Percentiles rank a stretch among this genome's conserved stretches.
Evolutionary conservation across 2,113 vertebrate genomes (phyloP).

Genomic region (Triplophysa siluroides): DNA sequence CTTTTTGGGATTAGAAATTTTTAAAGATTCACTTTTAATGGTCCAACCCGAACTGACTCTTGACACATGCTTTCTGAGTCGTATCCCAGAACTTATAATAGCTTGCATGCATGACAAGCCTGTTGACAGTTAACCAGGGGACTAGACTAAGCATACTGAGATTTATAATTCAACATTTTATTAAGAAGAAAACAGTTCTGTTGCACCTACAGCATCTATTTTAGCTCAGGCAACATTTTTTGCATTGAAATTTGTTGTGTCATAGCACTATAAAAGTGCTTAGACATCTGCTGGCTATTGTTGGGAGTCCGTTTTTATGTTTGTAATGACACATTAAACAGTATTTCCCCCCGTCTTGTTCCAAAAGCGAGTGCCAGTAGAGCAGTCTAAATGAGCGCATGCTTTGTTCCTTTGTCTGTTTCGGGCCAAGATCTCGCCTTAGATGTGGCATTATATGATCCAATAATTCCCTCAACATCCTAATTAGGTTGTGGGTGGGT

Average conservation of each 20-base stretch:
- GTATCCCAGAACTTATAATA: neutral
- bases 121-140: neutral
- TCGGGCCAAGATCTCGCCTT: constrained; percentile 69
- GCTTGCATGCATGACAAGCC: neutral
- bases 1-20: neutral
- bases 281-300: constrained; percentile 73
- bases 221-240: constrained; percentile 42
- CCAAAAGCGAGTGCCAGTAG: constrained; percentile 66
- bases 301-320: constrained; percentile 72
- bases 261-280: constrained; percentile 67
- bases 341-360: constrained; percentile 65
- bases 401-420: constrained; percentile 70
- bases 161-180: constrained; percentile 6
- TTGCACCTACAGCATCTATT: constrained; percentile 40
- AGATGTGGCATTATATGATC: constrained; percentile 72
- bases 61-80: neutral
- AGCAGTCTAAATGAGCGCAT: constrained; percentile 69
- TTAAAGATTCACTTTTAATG: neutral
- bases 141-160: neutral
- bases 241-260: constrained; percentile 65
- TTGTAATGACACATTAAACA: constrained; percentile 77
- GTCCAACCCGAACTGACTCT: neutral
- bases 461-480: constrained; percentile 69
- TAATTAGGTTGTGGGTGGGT: constrained; percentile 61
- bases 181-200: constrained; percentile 35